Conservation (phyloP, 2,888 invertebrate species). For the Podabrus alpinus region DNA sequence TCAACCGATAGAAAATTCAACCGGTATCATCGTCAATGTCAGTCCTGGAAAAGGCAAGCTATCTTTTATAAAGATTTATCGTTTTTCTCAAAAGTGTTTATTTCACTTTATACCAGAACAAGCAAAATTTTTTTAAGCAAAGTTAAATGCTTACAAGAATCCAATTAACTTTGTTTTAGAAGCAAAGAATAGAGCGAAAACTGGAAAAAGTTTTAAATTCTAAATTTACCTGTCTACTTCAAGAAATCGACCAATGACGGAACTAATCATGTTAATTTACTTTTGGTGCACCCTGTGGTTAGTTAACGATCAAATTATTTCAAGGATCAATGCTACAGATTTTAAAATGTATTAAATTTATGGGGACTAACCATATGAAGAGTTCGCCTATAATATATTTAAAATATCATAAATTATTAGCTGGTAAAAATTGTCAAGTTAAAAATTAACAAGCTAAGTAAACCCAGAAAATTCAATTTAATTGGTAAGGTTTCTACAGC, state of each 20-base stretch:
- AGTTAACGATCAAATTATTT: neutral
- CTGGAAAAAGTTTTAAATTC: too few species aligned
- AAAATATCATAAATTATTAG: too few species aligned
- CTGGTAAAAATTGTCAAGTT: too few species aligned
- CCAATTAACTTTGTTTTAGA: neutral
- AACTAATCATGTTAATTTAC: neutral
- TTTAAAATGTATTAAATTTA: neutral
- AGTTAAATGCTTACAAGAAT: neutral
- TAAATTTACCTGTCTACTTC: too few species aligned
- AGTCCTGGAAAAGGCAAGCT: neutral
- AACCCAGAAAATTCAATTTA: too few species aligned
- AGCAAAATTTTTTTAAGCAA: neutral
- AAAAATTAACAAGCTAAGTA: too few species aligned
- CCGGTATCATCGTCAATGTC: conserved; percentile 16
- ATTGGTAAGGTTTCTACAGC: too few species aligned
- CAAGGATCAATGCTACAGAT: neutral
- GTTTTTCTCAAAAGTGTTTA: neutral
- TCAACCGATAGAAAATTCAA: conserved; percentile 6
- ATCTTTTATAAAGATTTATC: conserved; percentile 17
- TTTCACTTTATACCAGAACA: neutral
- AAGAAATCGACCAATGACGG: neutral
- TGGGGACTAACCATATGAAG: too few species aligned
- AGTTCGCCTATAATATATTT: too few species aligned
- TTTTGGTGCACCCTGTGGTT: neutral
- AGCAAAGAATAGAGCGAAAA: neutral